Conservation (phyloP, 2,797 vertebrate species). For the Chelon auratus region DNA sequence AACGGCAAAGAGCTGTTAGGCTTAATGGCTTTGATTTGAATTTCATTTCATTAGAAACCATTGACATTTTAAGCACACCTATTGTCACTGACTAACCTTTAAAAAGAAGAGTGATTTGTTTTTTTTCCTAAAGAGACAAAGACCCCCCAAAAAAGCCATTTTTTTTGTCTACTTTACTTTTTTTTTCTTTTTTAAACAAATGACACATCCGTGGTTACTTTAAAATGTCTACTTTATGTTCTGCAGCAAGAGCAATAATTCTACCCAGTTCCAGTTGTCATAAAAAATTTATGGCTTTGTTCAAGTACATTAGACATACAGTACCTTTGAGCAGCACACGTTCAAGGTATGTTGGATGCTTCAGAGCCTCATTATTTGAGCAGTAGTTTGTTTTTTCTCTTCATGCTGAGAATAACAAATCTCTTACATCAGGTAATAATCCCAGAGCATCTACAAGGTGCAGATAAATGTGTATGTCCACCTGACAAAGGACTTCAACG, state of each 20-base stretch:
- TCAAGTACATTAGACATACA: slow-evolving; percentile 8
- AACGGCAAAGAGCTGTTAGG: slow-evolving; percentile 37
- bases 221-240: not conserved
- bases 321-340: not conserved
- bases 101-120: slow-evolving; percentile 55
- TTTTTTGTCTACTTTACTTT: slow-evolving; percentile 7
- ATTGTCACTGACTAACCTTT: slow-evolving; percentile 64
- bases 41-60: slow-evolving; percentile 69
- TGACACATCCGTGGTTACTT: not conserved
- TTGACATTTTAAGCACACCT: slow-evolving; percentile 76
- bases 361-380: slow-evolving; percentile 13
- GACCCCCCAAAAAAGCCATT: slow-evolving; percentile 2
- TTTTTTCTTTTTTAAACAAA: not conserved
- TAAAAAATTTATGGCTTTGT: not conserved
- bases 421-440: not conserved
- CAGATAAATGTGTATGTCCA: not conserved
- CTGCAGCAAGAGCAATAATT: not conserved
- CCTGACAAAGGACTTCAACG: slow-evolving; percentile 6
- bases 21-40: slow-evolving; percentile 69
- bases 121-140: slow-evolving; percentile 44
- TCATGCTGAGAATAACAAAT: not conserved
- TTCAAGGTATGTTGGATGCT: not conserved
- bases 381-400: too few species aligned
- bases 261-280: too few species aligned
- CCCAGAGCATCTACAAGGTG: too few species aligned